Percentiles rank a stretch among this genome's conserved stretches.
phyloP scores from a whole-genome alignment of 2,888 invertebrate species.

The Abscondita cerata region DNA sequence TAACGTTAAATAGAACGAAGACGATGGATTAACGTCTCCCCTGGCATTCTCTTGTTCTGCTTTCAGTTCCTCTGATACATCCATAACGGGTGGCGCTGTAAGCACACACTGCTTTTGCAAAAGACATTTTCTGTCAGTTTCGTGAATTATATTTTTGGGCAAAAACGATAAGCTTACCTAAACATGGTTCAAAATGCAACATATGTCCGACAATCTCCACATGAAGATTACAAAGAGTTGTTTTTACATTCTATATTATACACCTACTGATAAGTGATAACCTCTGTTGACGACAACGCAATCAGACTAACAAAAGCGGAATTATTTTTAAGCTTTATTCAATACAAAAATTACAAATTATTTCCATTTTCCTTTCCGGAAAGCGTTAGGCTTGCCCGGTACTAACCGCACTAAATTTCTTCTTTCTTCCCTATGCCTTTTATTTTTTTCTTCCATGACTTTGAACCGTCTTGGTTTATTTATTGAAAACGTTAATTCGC shows the following conservation, averaged over 20 bases:
- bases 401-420: constrained; percentile 69
- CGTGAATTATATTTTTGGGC: no score
- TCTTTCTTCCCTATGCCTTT: constrained; percentile 74
- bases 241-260: constrained; percentile 12
- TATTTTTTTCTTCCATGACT: constrained; percentile 66
- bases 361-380: constrained; percentile 18
- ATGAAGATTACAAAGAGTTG: constrained; percentile 17
- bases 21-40: constrained; percentile 16
- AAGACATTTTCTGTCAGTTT: background rate
- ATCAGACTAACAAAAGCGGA: background rate
- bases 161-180: constrained; percentile 17
- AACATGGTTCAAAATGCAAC: constrained; percentile 15
- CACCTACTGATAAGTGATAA: constrained; percentile 30
- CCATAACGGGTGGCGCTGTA: constrained; percentile 15
- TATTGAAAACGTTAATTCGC: constrained; percentile 80
- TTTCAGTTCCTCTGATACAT: constrained; percentile 18
- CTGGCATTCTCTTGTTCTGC: constrained; percentile 22
- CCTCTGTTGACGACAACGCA: constrained; percentile 12
- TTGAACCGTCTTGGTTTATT: constrained; percentile 64
- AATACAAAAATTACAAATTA: background rate
- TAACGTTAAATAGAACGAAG: constrained; percentile 24
- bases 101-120: background rate
- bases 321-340: constrained; percentile 2
- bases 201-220: constrained; percentile 19
- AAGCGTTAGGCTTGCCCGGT: constrained; percentile 43